Percentiles rank a stretch among this genome's conserved stretches.
phyloP scores from a whole-genome alignment of 2,797 vertebrate genomes.

The Lepidocolaptes lacrymiger region DNA sequence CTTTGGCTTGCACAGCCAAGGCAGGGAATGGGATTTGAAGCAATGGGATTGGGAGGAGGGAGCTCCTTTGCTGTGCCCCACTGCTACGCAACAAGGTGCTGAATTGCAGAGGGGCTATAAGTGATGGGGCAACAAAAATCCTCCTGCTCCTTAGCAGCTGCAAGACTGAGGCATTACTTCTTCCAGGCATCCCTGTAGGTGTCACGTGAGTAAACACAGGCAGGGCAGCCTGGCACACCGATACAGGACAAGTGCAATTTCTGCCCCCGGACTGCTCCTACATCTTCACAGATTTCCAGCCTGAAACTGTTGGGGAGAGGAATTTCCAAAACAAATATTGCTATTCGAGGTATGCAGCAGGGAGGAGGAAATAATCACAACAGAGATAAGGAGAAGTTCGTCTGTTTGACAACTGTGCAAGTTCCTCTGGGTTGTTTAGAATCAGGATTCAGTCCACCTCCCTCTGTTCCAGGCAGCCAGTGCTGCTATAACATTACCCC shows the following conservation, averaged over 20 bases:
- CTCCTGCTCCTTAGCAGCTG: neutral
- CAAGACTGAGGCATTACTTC: neutral
- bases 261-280: neutral
- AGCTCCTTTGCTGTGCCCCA: neutral
- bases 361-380: slow-evolving; percentile 1
- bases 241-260: neutral
- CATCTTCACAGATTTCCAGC: neutral
- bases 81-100: neutral
- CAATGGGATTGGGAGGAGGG: neutral
- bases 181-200: rapidly evolving
- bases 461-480: rapidly evolving
- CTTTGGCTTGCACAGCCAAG: neutral
- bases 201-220: rapidly evolving
- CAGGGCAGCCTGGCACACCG: neutral
- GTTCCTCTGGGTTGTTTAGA: neutral
- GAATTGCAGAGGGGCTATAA: neutral
- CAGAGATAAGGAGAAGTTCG: neutral
- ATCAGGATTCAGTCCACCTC: neutral
- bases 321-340: slow-evolving; percentile 32
- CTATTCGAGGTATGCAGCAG: slow-evolving; percentile 34
- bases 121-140: neutral
- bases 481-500: neutral
- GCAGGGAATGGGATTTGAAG: neutral
- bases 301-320: neutral
- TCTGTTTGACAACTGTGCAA: neutral